Conservation (phyloP, 2,113 vertebrate species). For the Ammospiza nelsoni region DNA sequence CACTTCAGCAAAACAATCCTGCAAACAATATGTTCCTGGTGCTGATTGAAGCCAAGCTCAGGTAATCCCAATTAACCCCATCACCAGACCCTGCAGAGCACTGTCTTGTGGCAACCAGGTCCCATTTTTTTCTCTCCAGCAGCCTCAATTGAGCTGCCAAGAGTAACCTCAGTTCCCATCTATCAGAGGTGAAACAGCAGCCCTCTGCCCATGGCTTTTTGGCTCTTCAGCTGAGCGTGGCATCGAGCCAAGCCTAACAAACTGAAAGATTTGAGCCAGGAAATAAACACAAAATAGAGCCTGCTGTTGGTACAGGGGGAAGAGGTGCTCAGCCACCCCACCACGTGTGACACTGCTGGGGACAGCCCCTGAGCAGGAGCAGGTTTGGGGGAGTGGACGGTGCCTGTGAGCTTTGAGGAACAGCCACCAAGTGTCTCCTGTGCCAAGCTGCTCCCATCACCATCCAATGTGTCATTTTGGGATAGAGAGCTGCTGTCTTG, state of each 20-base stretch:
- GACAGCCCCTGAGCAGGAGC: not conserved
- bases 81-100: not conserved
- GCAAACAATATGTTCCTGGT: not conserved
- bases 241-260: constrained; percentile 13
- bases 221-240: not conserved
- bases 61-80: not conserved
- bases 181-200: constrained; percentile 38
- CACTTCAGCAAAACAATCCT: not conserved
- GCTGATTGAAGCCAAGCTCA: not conserved
- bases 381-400: not conserved
- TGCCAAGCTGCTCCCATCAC: not conserved
- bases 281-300: constrained; percentile 18
- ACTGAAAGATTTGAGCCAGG: not conserved
- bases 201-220: constrained; percentile 52
- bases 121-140: not conserved
- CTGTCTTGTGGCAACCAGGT: not conserved
- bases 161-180: constrained; percentile 25
- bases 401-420: not conserved
- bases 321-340: not conserved
- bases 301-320: not conserved
- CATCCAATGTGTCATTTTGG: not conserved
- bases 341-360: rapidly evolving
- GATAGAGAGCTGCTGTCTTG: not conserved
- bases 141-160: constrained; percentile 20
- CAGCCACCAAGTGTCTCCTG: not conserved